phyloP scores from a whole-genome alignment of 2,888 invertebrate genomes.

The Hirtodrosophila duncani region DNA sequence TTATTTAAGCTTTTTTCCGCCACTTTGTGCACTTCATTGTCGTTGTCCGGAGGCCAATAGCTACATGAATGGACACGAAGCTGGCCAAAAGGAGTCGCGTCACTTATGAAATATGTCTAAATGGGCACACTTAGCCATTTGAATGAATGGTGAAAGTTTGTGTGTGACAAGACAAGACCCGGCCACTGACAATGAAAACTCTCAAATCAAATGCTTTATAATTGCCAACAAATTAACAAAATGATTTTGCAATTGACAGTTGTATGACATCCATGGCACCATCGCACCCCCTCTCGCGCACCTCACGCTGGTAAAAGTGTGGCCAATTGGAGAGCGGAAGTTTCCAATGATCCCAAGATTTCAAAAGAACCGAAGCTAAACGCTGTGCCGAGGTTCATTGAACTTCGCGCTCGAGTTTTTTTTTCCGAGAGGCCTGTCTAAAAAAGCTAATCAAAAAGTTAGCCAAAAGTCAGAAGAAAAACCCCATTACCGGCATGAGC shows the following conservation, averaged over 20 bases:
- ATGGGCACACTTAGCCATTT: conserved; percentile 19
- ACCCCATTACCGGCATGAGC: conserved; percentile 31
- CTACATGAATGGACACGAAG: conserved; percentile 17
- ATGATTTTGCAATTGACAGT: conserved; percentile 43
- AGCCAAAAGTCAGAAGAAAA: conserved; percentile 25
- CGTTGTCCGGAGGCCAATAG: conserved; percentile 21
- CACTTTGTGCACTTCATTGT: no score
- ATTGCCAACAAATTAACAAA: conserved; percentile 54
- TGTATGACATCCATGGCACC: conserved; percentile 25
- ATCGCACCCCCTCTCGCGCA: background rate
- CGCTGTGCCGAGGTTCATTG: conserved; percentile 39
- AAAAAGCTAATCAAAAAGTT: conserved; percentile 39
- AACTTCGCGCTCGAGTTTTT: no score
- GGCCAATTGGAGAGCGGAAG: conserved; percentile 51
- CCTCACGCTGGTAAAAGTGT: conserved; percentile 33
- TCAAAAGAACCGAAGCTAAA: conserved; percentile 45
- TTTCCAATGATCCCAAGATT: conserved; percentile 30
- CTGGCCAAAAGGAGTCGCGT: conserved; percentile 32
- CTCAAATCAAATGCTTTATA: conserved; percentile 46
- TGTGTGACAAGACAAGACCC: no score
- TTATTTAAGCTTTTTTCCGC: no score
- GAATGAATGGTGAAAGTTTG: conserved; percentile 48
- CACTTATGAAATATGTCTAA: conserved; percentile 33
- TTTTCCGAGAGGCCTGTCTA: no score
- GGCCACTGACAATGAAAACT: conserved; percentile 26